These are phyloP conservation scores for Illadopsis cleaveri DNA, from an alignment of 2,113 vertebrate species.

Conservation along the genomic window DNA sequence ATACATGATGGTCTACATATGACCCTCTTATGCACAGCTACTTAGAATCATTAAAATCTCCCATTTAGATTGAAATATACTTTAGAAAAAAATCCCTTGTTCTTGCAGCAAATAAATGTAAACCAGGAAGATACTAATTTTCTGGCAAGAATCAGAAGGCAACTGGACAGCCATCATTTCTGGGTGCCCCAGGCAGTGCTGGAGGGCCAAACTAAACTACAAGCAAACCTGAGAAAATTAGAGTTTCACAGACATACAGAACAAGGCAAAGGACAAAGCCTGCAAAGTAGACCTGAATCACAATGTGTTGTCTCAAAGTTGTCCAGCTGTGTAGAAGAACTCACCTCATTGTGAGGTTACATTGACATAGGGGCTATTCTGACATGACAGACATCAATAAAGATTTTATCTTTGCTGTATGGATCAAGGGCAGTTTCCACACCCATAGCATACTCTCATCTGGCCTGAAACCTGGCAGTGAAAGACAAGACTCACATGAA, in stretches of 20 bases:
- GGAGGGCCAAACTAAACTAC: not conserved
- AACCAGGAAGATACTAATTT: not conserved
- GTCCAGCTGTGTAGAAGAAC: not conserved
- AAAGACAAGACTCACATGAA: not conserved
- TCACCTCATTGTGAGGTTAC: not conserved
- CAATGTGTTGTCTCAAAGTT: not conserved
- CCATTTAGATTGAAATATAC: not conserved
- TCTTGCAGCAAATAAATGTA: not conserved
- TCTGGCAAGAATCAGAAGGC: not conserved
- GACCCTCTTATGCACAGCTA: not conserved
- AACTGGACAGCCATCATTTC: not conserved
- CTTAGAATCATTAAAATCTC: not conserved
- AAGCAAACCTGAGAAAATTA: not conserved
- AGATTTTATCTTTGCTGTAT: not conserved
- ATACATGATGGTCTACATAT: not conserved
- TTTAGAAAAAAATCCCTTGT: not conserved
- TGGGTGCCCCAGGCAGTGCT: not conserved
- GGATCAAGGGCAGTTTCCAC: not conserved
- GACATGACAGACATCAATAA: not conserved
- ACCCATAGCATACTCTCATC: not conserved
- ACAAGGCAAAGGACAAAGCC: not conserved
- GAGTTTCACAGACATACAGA: not conserved
- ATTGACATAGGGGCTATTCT: not conserved
- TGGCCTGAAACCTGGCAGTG: not conserved
- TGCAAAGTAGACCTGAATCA: not conserved